Base-by-base conservation (phyloP, 2,888 invertebrate genomes). In the Lucinisca nassula region DNA sequence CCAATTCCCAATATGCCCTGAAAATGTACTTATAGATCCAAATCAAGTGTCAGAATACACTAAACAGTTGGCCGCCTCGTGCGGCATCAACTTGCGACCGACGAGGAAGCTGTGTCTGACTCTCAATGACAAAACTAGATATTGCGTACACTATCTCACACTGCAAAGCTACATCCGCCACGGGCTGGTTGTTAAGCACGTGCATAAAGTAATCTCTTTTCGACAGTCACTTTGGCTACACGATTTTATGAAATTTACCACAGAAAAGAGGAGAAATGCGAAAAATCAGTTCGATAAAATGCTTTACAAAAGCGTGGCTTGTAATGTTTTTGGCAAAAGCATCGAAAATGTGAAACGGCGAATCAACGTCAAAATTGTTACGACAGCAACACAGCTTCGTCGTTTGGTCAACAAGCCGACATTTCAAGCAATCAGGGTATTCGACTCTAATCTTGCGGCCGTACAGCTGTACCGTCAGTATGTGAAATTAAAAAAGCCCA, bases 401-500 rank as follows among this genome's bases (percentile, higher is more conserved):
- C 24, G 61, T 10, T 24, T 61, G 24, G 78, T 78, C n/a, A 3
- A 49, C 38, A 78, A 61, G 30, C 78, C 78, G 8, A 37, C 78
- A 3, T 78, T 78, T 38, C 37, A 78, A 35, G 49, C 51, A 4
- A 35, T 78, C 30, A 17, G 61, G 8, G 61, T 78, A 24, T 37
- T 78, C 14, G 78, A 61, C 24, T 32, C 49, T 17, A 78, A 78
- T 35, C 27, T 78, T 14, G 51, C 78, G 21, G 78, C 78, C 3
- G 67, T 78, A 4, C 38, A 78, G 30, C n/a, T 78, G 61, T 51
- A 61, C 40, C 49, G 37, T 24, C 38, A 37, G 3, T 2, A n/a
- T 6, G 78, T 78, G 49, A n/a, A 61, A 40, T 24, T 78, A 35
- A 78, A 78, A 58, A 58, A 35, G 30, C 78, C 78, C 24, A 78